Conservation (phyloP, 1,140 invertebrate species). For the Sipha flava region DNA sequence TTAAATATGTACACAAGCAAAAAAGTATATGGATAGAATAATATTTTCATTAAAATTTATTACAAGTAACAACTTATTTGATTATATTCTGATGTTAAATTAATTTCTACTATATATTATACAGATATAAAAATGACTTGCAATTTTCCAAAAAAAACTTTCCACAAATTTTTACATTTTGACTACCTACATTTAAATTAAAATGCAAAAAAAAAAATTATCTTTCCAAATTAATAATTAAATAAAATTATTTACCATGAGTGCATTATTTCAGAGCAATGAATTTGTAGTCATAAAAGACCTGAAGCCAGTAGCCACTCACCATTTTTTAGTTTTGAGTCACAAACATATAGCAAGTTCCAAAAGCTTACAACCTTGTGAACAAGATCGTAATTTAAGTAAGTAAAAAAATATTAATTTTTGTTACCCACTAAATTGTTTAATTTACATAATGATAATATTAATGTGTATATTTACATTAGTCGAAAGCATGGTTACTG, state of each 20-base stretch:
- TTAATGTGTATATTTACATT: not conserved
- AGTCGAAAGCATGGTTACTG: not conserved
- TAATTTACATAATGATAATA: not conserved
- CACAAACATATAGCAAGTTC: not conserved
- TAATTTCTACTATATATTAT: too few relatives aligned
- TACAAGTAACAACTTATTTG: too few relatives aligned
- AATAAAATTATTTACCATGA: not conserved
- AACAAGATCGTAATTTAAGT: not conserved
- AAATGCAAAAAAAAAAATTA: too few relatives aligned
- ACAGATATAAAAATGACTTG: too few relatives aligned
- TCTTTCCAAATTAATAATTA: too few relatives aligned
- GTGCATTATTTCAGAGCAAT: not conserved
- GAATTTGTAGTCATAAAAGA: slow-evolving; percentile 6
- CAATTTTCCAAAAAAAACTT: too few relatives aligned
- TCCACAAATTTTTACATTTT: too few relatives aligned
- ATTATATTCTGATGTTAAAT: too few relatives aligned
- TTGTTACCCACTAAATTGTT: not conserved
- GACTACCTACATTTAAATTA: too few relatives aligned
- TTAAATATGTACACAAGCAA: too few relatives aligned
- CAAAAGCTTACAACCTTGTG: not conserved
- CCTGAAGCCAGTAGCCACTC: not conserved
- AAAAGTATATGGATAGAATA: too few relatives aligned
- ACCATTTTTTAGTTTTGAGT: slow-evolving; percentile 2
- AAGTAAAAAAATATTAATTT: not conserved
- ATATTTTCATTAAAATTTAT: too few relatives aligned